Evolutionary conservation across 2,797 vertebrate species (phyloP).

Genomic region (Peromyscus aztecus): DNA sequence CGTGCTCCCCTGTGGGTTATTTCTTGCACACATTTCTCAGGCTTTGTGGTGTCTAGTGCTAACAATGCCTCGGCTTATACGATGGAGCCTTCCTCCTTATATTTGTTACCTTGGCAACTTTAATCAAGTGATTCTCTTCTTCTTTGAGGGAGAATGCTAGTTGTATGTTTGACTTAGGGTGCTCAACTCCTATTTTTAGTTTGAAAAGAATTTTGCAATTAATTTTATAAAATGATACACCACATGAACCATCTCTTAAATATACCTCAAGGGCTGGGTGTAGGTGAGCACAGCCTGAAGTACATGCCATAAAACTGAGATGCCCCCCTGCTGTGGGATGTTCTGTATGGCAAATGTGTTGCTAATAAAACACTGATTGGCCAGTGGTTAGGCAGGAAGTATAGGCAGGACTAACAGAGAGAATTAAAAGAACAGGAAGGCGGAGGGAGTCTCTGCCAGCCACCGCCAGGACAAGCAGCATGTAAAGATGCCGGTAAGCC

Average conservation of each 20-base stretch:
- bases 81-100: not conserved
- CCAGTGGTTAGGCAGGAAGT: no score
- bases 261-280: not conserved
- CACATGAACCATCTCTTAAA: not conserved
- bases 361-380: no score
- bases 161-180: slow-evolving; percentile 5
- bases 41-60: not conserved
- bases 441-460: no score
- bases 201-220: not conserved
- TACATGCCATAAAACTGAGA: not conserved
- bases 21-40: not conserved
- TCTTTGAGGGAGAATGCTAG: not conserved
- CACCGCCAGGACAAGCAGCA: no score
- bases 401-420: no score
- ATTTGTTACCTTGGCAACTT: not conserved
- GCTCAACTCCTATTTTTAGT: not conserved
- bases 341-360: no score
- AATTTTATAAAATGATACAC: not conserved
- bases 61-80: not conserved
- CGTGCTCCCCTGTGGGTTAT: not conserved
- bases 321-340: no score
- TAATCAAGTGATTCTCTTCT: not conserved
- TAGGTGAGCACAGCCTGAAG: not conserved
- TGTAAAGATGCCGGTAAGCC: no score
- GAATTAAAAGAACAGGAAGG: no score